These are phyloP conservation scores for Drosophila kambysellisi DNA, from an alignment of 2,888 invertebrate species.

Conservation along the genomic window DNA sequence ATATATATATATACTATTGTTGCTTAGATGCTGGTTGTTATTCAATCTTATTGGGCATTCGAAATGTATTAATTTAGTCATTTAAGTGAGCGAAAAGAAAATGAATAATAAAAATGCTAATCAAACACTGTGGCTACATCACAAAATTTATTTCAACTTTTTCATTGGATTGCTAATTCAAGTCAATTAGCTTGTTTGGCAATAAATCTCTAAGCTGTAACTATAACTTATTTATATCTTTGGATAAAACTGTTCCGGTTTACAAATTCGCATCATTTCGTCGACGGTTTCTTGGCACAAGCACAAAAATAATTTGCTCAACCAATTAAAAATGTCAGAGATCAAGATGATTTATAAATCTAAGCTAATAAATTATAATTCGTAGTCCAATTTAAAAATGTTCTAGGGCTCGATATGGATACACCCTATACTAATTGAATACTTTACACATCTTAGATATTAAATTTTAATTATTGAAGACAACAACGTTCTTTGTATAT, in stretches of 20 bases:
- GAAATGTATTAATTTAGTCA: constrained; percentile 72
- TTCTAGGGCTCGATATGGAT: background rate
- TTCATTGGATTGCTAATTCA: background rate
- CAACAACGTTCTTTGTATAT: background rate
- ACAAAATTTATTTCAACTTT: constrained; percentile 1
- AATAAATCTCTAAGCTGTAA: background rate
- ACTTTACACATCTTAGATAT: background rate
- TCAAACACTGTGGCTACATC: constrained; percentile 28
- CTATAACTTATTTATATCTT: background rate
- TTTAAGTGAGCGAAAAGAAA: constrained; percentile 43
- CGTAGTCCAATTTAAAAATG: background rate
- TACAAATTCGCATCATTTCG: background rate
- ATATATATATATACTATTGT: background rate
- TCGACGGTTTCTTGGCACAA: background rate
- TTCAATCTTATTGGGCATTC: constrained; percentile 18
- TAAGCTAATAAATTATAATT: background rate
- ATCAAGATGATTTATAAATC: background rate
- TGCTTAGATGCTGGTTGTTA: constrained; percentile 25
- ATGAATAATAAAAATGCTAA: constrained; percentile 51
- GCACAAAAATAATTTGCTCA: background rate
- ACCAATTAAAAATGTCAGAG: background rate
- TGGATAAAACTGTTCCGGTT: background rate
- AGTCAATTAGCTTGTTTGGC: background rate
- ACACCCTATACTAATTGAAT: background rate
- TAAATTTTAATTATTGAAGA: background rate